Evolutionary conservation across 2,113 vertebrate genomes (phyloP), one percentile per base, ranked within the genome.

Genomic region (Protobothrops flavoviridis): DNA sequence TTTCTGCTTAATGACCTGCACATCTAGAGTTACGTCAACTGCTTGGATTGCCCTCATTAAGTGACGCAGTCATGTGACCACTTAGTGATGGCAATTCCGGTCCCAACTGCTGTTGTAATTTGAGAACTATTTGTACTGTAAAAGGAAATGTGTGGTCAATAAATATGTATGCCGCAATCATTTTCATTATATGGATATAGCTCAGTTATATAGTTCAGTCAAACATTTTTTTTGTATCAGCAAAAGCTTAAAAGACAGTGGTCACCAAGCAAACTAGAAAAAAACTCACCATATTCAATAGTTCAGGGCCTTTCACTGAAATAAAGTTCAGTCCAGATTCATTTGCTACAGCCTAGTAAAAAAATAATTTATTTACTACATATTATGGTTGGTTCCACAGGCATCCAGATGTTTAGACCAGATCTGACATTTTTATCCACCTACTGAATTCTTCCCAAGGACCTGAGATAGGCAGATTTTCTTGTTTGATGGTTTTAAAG

Each of bases 251-350:
- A 69, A 39, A 39, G 69, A 91, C 69, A 97, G 89, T 57, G 88
- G 74, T 12, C 59, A 61, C 88, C 91, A 3, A 91, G 33, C 3
- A n/a, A 6, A 81, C 74, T 17, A 13, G 5, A 52, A 89, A 59
- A 95, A 0, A 53, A 97, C 99, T 97, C 97, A 99, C 99, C 99
- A 99, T 99, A 97, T 99, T 99, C 88, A 99, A 97, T 92, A 99
- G 97, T 95, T 99, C 99, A 0, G 99, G 99, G 52, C 99, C 99
- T 93, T 99, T 99, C 88, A 99, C 99, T 52, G 99, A 99, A 97
- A 99, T 99, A 97, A 99, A 99, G 96, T 99, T 99, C 88, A 99
- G 97, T 88, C 99, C 99, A 29, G 99, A 99, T 91, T 99, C 99
- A 29, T 99, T 99, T 93, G 99, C 99, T 39, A 99, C 98, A 0